phyloP scores from a whole-genome alignment of 2,888 invertebrate genomes.

The Idaea dimidiata region DNA sequence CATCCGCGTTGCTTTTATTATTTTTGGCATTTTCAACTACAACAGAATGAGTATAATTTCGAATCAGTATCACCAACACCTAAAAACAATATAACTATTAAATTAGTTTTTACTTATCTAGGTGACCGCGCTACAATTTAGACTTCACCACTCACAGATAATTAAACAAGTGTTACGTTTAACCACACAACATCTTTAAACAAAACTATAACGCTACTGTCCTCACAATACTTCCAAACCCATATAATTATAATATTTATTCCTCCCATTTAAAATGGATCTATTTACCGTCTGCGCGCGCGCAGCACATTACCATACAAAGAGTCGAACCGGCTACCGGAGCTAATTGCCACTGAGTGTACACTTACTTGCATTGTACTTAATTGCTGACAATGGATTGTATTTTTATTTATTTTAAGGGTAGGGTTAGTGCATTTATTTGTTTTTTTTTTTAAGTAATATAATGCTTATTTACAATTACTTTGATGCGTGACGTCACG shows the following conservation, averaged over 20 bases:
- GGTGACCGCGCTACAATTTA: too few species aligned
- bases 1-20: too few species aligned
- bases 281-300: constrained; percentile 2
- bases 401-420: not conserved
- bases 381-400: not conserved
- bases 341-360: constrained; percentile 4
- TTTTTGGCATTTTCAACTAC: too few species aligned
- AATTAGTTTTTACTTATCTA: too few species aligned
- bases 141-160: too few species aligned
- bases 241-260: not conserved
- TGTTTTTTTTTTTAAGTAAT: not conserved
- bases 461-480: too few species aligned
- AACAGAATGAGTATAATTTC: too few species aligned
- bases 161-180: not conserved
- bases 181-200: not conserved
- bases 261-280: constrained; percentile 4
- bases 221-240: not conserved
- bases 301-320: constrained; percentile 2
- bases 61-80: too few species aligned
- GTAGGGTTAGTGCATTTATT: constrained; percentile 22
- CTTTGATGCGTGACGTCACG: too few species aligned
- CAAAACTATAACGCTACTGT: not conserved
- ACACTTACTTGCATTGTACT: constrained; percentile 2
- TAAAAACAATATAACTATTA: too few species aligned
- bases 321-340: constrained; percentile 4